Evolutionary conservation across 1,140 invertebrate genomes (phyloP), one percentile per base, ranked within the genome.

Genomic region (fruit fly (Drosophila melanogaster)): DNA sequence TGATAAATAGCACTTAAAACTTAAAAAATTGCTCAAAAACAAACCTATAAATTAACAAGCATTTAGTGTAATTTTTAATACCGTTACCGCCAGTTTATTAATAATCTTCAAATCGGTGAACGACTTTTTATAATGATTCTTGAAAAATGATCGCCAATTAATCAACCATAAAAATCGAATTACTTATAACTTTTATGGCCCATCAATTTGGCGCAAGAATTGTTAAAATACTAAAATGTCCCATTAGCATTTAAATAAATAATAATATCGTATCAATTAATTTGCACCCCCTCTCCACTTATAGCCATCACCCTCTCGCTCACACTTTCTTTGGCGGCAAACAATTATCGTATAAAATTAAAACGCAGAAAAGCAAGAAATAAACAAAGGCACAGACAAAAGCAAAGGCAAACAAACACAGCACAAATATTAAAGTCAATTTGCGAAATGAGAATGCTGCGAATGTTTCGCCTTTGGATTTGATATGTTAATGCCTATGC

Each of bases 381-480:
- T 33, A 67, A 46, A 72, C 69, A 75, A 67, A 67, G 30, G 24
- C 40, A 70, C 44, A 47, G 65, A 71, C 50, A 69, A 60, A 60
- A 75, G 22, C 40, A 85, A 77, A 64, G 41, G 62, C 59, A 73
- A 66, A 51, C 44, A 69, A 62, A 60, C 50, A 49, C 50, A 50
- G 44, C 57, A 75, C 65, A 79, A 86, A 79, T 64, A 87, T 89
- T 89, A 87, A 87, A 87, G 84, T 89, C 77, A 89, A 89, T 89
- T 89, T 89, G 79, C 84, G 61, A 89, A 89, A 84, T 89, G 79
- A 89, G 84, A 89, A 89, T 77, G 76, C 69, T 70, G 65, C 70
- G 58, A 61, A 79, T 60, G 77, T 70, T 86, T 75, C 72, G 72
- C 72, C 73, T 75, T 65, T 76, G 54, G 69, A 76, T 84, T 89